A percentile compares a stretch with the other conserved stretches of the same genome.
These are phyloP conservation scores for Rhagoletis pomonella DNA, from an alignment of 1,140 invertebrate genomes.

Conservation along the genomic window DNA sequence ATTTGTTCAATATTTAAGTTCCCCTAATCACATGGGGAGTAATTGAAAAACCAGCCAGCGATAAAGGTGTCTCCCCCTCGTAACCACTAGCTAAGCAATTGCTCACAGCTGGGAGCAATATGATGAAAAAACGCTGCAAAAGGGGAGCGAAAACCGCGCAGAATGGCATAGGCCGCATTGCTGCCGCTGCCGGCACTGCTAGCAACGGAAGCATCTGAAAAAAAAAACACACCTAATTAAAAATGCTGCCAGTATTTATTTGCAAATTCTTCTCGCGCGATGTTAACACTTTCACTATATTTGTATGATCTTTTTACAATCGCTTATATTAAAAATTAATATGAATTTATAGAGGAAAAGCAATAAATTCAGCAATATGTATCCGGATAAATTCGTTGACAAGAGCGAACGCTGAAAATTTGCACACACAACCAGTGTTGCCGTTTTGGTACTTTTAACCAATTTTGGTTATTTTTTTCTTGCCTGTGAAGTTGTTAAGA, in stretches of 20 bases:
- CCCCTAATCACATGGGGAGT: conserved; percentile 41
- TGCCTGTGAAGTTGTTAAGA: too few species aligned
- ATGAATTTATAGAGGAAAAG: background rate
- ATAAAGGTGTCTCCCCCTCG: background rate
- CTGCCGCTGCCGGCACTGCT: background rate
- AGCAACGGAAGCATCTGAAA: background rate
- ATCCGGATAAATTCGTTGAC: background rate
- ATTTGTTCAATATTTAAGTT: background rate
- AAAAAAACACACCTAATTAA: background rate
- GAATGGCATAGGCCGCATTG: background rate
- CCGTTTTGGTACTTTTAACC: too few species aligned
- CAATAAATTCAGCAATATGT: background rate
- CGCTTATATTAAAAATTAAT: background rate
- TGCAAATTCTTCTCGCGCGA: background rate
- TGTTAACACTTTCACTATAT: background rate
- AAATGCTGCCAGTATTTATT: background rate
- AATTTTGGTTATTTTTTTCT: too few species aligned
- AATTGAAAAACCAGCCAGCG: conserved; percentile 31
- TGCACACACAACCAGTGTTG: too few species aligned
- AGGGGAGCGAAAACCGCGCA: background rate
- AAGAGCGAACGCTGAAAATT: background rate
- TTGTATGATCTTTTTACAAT: background rate
- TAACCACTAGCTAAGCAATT: background rate
- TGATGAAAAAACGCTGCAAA: background rate
- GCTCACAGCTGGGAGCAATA: background rate